phyloP scores from a whole-genome alignment of 2,113 vertebrate genomes.

The Sterrhoptilus dennistouni region DNA sequence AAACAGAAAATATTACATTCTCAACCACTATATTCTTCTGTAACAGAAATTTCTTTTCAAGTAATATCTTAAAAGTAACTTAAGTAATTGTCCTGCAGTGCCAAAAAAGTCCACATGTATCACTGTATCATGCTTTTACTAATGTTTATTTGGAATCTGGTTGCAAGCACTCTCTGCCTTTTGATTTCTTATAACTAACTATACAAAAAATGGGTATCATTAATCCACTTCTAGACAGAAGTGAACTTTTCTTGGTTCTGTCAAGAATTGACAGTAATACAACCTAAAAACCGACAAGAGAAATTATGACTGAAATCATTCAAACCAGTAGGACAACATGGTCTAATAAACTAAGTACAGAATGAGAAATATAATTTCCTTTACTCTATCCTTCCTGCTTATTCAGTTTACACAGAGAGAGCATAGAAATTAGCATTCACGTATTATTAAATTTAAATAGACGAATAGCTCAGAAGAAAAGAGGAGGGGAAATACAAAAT shows the following conservation, averaged over 20 bases:
- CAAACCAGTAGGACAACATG: not conserved
- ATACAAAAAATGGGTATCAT: not conserved
- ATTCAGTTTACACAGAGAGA: not conserved
- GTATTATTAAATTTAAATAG: not conserved
- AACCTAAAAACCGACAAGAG: not conserved
- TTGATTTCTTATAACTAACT: not conserved
- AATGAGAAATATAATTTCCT: not conserved
- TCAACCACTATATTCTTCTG: slow-evolving; percentile 40
- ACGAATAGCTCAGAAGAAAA: not conserved
- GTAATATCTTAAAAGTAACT: not conserved
- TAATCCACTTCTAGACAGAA: not conserved
- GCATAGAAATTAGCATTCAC: not conserved
- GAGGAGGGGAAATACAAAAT: not conserved
- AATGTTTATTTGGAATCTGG: not conserved
- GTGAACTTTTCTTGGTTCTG: not conserved
- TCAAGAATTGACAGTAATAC: not conserved
- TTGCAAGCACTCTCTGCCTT: not conserved
- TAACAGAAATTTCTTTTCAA: slow-evolving; percentile 29
- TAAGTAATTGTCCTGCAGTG: slow-evolving; percentile 1
- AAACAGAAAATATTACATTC: slow-evolving; percentile 63
- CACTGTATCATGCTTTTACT: not conserved
- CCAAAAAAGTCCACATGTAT: not conserved
- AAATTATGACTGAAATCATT: not conserved
- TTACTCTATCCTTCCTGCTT: not conserved
- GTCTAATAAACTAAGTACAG: not conserved